Conservation (phyloP, 2,113 vertebrate species). For the Charina bottae region DNA sequence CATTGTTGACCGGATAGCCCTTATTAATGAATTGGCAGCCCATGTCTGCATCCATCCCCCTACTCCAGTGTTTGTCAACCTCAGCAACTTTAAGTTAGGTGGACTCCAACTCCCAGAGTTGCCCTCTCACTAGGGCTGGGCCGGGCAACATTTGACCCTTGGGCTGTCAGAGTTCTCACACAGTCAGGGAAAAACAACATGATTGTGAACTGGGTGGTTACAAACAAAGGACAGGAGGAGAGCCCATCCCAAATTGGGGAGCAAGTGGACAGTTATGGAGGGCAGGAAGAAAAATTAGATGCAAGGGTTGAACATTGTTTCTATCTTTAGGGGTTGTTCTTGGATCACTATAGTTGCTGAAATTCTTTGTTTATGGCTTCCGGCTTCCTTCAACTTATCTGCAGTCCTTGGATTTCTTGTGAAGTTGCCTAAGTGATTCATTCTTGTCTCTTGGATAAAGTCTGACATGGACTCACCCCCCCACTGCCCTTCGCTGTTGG, state of each 20-base stretch:
- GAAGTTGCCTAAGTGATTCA: not conserved
- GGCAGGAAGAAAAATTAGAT: not conserved
- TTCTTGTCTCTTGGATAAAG: not conserved
- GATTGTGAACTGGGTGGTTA: not conserved
- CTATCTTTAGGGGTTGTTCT: not conserved
- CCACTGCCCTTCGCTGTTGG: not conserved
- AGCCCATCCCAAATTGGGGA: not conserved
- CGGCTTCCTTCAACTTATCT: not conserved
- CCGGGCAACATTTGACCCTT: not conserved
- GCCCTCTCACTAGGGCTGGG: not conserved
- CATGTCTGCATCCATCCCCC: not conserved
- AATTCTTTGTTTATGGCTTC: not conserved
- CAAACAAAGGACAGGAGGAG: not conserved
- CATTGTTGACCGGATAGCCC: too few species aligned
- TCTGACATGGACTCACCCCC: not conserved
- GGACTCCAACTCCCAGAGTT: not conserved
- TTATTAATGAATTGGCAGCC: not conserved
- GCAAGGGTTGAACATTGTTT: not conserved
- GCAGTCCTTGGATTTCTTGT: not conserved
- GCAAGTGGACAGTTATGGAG: not conserved
- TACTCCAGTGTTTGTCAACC: not conserved
- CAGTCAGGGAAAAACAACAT: not conserved
- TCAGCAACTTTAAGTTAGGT: not conserved
- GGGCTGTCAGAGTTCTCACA: not conserved
- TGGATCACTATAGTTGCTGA: not conserved